Evolutionary conservation across 2,888 invertebrate species (phyloP), one percentile per base, ranked within the genome.

Genomic region (Chaetogeoica ovagalla): DNA sequence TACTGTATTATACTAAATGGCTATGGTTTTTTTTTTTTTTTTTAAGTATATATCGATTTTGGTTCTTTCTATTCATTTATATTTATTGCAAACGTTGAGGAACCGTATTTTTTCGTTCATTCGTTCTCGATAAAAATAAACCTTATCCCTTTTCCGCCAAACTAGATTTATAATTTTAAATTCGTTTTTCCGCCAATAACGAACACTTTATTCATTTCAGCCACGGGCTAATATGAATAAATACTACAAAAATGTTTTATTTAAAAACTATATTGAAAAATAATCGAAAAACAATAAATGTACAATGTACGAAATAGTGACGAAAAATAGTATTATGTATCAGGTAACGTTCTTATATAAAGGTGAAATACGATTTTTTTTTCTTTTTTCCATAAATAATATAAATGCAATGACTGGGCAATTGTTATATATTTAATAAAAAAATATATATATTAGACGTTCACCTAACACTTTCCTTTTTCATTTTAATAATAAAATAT

Each of bases 61-160:
- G 17, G 52, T 30, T 37, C 52, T 48, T n/a, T 23, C n/a, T 37
- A 9, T 62, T 63, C 37, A 37, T 73, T 43, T 52, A 48, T 63
- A 63, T 63, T 48, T 60, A 39, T 37, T 11, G 52, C 30, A 15
- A 37, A 73, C 30, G 37, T 73, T 52, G 62, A 62, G 19, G n/a
- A 30, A 52, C 23, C 37, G 30, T 30, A 2, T 30, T 30, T 30
- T 30, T n/a, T 62, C n/a, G n/a, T n/a, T 23, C 23, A 13, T 48
- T 48, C 2, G 30, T 30, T 63, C 52, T 52, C n/a, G 37, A 52
- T 8, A 52, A 30, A n/a, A 52, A 73, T 52, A 73, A 73, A 52
- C 73, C 52, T 73, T 73, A 73, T 73, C 62, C 52, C 2, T 37
- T 73, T 63, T 73, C 73, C 62, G n/a, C 73, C 62, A 73, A 30